Percentiles rank a stretch among this genome's conserved stretches.
Conservation (phyloP, 1,140 invertebrate species). For the Drosophila nannoptera region DNA sequence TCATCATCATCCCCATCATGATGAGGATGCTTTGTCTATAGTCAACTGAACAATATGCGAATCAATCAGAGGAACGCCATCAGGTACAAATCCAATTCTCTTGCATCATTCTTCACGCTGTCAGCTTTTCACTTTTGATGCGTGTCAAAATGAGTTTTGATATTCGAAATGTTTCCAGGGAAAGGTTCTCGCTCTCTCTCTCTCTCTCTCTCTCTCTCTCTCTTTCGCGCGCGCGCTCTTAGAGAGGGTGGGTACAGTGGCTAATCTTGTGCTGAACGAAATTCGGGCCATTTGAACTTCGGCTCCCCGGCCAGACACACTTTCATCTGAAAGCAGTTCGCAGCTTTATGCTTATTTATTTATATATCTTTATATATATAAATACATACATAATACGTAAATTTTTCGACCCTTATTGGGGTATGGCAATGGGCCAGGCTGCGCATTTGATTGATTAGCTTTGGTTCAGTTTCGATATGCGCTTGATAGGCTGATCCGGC, state of each 20-base stretch:
- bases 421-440: constrained; percentile 28
- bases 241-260: background rate
- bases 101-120: constrained; percentile 10
- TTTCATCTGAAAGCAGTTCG: constrained; percentile 24
- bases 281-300: background rate
- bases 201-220: too few species aligned
- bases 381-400: constrained; percentile 2
- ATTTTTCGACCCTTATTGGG: background rate
- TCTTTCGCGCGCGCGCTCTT: too few species aligned
- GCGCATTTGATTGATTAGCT: constrained; percentile 55
- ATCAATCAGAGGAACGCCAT: constrained; percentile 32
- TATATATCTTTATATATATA: constrained; percentile 16
- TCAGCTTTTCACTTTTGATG: constrained; percentile 25
- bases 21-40: background rate
- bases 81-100: constrained; percentile 27
- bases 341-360: constrained; percentile 32
- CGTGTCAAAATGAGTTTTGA: constrained; percentile 36
- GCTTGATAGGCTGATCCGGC: constrained; percentile 9
- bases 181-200: too few species aligned
- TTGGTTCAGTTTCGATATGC: constrained; percentile 16
- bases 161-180: constrained; percentile 14
- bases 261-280: constrained; percentile 15
- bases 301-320: background rate
- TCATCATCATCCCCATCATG: background rate
- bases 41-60: constrained; percentile 22